Evolutionary conservation across 2,797 vertebrate species (phyloP).

Genomic region (Thalassophryne amazonica): DNA sequence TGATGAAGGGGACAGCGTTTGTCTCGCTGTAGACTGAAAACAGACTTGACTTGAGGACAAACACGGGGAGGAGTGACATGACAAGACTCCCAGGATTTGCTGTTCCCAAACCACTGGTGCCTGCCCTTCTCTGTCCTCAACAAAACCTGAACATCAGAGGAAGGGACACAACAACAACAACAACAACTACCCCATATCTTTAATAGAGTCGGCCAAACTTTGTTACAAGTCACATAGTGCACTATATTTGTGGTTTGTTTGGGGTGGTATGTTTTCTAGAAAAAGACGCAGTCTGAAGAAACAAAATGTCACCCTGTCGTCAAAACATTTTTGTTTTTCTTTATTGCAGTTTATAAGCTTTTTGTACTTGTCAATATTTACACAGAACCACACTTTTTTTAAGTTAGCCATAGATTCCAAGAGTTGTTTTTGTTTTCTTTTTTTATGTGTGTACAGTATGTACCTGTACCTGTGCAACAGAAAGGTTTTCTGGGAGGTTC

Average conservation of each 20-base stretch:
- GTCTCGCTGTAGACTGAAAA: slow-evolving; percentile 62
- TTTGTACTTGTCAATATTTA: slow-evolving; percentile 59
- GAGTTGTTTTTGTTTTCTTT: slow-evolving; percentile 46
- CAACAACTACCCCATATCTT: slow-evolving; percentile 73
- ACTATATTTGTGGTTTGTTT: slow-evolving; percentile 70
- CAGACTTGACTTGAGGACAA: slow-evolving; percentile 42
- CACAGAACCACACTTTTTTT: slow-evolving; percentile 25
- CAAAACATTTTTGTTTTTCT: slow-evolving; percentile 52
- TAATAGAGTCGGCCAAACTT: slow-evolving; percentile 83
- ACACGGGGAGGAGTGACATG: slow-evolving; percentile 54
- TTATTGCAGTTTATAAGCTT: slow-evolving; percentile 85
- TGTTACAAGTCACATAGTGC: slow-evolving; percentile 79
- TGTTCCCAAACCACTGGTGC: slow-evolving; percentile 94
- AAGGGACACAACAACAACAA: slow-evolving; percentile 69
- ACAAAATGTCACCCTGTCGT: slow-evolving; percentile 63
- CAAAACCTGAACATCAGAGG: slow-evolving; percentile 73
- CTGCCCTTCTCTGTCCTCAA: slow-evolving; percentile 82
- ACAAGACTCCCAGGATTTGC: slow-evolving; percentile 72
- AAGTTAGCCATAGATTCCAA: slow-evolving; percentile 49
- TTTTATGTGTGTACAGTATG: too few relatives aligned
- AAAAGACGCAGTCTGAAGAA: slow-evolving; percentile 60
- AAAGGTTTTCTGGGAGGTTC: slow-evolving; percentile 22
- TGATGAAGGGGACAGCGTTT: slow-evolving; percentile 50
- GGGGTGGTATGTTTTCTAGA: slow-evolving; percentile 68
- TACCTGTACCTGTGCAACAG: slow-evolving; percentile 18